A percentile compares a stretch with the other conserved stretches of the same genome.
These are phyloP conservation scores for Rhea americana DNA, from an alignment of 2,113 vertebrate species.

Conservation along the genomic window DNA sequence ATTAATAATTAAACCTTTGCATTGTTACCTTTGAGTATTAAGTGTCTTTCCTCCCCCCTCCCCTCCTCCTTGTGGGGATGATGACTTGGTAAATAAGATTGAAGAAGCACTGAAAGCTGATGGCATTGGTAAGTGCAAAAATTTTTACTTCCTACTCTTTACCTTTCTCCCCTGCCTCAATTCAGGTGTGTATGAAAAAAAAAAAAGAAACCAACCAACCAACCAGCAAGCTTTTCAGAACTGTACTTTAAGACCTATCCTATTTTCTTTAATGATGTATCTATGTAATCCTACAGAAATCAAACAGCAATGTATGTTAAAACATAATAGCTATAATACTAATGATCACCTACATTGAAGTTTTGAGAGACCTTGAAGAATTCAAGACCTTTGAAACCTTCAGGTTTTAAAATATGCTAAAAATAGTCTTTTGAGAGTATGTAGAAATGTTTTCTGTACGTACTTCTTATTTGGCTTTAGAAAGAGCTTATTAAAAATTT, in stretches of 20 bases:
- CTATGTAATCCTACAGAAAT: not conserved
- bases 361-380: not conserved
- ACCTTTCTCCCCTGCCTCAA: not conserved
- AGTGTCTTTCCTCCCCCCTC: not conserved
- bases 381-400: not conserved
- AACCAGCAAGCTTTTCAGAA: not conserved
- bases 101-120: conserved; percentile 61
- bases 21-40: not conserved
- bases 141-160: not conserved
- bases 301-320: not conserved
- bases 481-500: not conserved
- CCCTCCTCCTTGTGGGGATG: not conserved
- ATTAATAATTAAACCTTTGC: not conserved
- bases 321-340: rapidly evolving
- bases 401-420: not conserved
- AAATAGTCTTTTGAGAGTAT: not conserved
- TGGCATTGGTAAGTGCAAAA: conserved; percentile 41
- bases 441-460: not conserved
- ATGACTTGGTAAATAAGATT: conserved; percentile 19
- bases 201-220: not conserved
- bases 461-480: not conserved
- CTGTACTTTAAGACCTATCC: not conserved
- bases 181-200: not conserved
- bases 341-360: not conserved
- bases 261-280: not conserved